Base-by-base conservation (phyloP, 1,140 invertebrate genomes). In the Colletes latitarsis region DNA sequence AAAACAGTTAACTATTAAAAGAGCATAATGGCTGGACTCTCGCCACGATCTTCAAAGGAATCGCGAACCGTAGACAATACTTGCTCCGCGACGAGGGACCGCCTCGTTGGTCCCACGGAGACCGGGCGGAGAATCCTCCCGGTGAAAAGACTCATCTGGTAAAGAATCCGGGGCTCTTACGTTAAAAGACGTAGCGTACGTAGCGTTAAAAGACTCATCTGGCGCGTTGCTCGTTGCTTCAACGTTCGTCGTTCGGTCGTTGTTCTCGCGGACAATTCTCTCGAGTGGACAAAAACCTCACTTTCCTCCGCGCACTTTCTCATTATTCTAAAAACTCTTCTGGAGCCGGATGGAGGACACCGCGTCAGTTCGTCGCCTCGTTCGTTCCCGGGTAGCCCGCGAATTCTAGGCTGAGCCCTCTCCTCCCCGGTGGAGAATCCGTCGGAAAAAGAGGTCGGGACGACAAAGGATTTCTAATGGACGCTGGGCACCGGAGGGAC, bases 401-500 rank as follows among this genome's bases (percentile, higher is more conserved):
- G 70, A 67, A 80, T 74, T 80, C 62, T 66, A 60, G 46, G 52
- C 49, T 71, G 76, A 2, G 30, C 60, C 60, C 2, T 6, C 60
- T 17, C 14, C 60, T 14, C 30, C 52, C 58, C 19, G 21, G 4
- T 4, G 30, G 73, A 74, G 85, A 87, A 81, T 83, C 49, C 77
- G 69, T 15, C 55, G 53, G 87, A 90, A 90, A 89, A 89, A 89
- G 84, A 86, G 80, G 81, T 79, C 76, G 83, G 86, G 85, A 87
- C 86, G 88, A 92, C 91, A 93, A 93, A 93, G 91, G 88, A 84
- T 87, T 90, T 93, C 88, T 90, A 92, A 92, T 92, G 90, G 90
- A 89, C 86, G 81, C 76, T 88, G 88, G 88, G 81, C 88, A 88
- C 80, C 83, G 79, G 88, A 83, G 89, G 88, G 9, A 81, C 79